These are phyloP conservation scores for Tribolium madens DNA, from an alignment of 1,140 invertebrate species.

Conservation along the genomic window DNA sequence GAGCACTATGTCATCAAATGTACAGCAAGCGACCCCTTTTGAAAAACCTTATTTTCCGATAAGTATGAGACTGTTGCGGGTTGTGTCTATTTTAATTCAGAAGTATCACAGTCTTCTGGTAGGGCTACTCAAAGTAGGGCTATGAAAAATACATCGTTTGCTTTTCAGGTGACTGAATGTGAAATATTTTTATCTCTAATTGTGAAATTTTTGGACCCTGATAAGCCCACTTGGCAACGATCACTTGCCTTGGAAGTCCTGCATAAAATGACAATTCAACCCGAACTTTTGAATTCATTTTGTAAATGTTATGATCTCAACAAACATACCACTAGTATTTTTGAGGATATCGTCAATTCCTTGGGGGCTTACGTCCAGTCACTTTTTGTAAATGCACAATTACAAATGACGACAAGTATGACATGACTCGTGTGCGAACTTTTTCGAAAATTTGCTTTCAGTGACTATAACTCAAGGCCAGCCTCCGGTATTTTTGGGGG, in stretches of 20 bases:
- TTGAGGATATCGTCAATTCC: constrained; percentile 96
- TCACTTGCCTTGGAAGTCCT: constrained; percentile 95
- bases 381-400: constrained; percentile 81
- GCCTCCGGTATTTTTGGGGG: constrained; percentile 75
- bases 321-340: constrained; percentile 92
- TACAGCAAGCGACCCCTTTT: constrained; percentile 73
- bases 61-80: constrained; percentile 92
- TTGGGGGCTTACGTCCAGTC: constrained; percentile 96
- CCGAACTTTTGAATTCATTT: constrained; percentile 89
- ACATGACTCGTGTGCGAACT: neutral
- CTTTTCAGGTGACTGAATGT: constrained; percentile 91
- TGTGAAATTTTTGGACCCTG: constrained; percentile 96
- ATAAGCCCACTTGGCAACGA: constrained; percentile 96
- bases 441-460: constrained; percentile 47
- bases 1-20: constrained; percentile 69
- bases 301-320: constrained; percentile 95
- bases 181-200: constrained; percentile 98
- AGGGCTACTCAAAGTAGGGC: constrained; percentile 61
- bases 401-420: constrained; percentile 66
- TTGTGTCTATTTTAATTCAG: constrained; percentile 93
- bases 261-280: constrained; percentile 92
- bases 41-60: constrained; percentile 98
- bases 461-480: constrained; percentile 69
- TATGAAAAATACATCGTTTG: constrained; percentile 43
- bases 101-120: constrained; percentile 95